Base-by-base conservation (phyloP, 1,140 invertebrate species). In the Gryllus bimaculatus region DNA sequence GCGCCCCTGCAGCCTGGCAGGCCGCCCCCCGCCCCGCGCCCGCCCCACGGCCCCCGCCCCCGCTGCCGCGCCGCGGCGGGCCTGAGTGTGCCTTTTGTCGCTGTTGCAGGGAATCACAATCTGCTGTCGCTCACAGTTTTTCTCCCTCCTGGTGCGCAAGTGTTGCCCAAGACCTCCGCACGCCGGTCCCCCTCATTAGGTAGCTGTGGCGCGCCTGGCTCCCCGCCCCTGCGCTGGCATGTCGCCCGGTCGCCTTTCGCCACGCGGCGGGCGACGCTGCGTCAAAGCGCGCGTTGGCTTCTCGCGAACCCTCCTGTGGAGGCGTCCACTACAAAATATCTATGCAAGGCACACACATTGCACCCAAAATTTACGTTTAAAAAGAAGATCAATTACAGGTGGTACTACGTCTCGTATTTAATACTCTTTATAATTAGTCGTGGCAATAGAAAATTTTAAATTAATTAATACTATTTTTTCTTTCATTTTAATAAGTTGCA, bases 71-170 rank as follows among this genome's bases (percentile, higher is more conserved):
- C 39, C 12, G 26, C 13, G n/a, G 8, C 47, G 8, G 20, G 78
- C 48, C 73, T n/a, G n/a, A n/a, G 12, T 73, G 78, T 78, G 73
- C 76, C 10, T 21, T 76, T 77, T 87, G 83, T 87, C 82, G 86
- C 88, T 91, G 90, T 94, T 94, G 84, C 94, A 98, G 96, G 96
- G 93, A 95, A 99, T 87, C 99, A 96, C 89, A 98, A 99, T 90
- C 93, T 99, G 88, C 95, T 99, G 88, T 98, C 97, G 85, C 93
- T 99, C 91, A 98, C 97, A 89, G 96, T 99, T 88, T n/a, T 99
- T 99, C 91, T 97, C 98, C 88, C 91, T 99, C 89, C 93, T 99
- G 91, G 93, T 99, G 95, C 93, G 87, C 91, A 97, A 92, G 93
- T 96, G 86, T 96, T 98, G 88, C 98, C 97, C 87, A 95, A 97